Percentiles rank a stretch among this genome's conserved stretches.
Evolutionary conservation across 2,113 vertebrate genomes (phyloP).

Genomic region (Tinamus guttatus): DNA sequence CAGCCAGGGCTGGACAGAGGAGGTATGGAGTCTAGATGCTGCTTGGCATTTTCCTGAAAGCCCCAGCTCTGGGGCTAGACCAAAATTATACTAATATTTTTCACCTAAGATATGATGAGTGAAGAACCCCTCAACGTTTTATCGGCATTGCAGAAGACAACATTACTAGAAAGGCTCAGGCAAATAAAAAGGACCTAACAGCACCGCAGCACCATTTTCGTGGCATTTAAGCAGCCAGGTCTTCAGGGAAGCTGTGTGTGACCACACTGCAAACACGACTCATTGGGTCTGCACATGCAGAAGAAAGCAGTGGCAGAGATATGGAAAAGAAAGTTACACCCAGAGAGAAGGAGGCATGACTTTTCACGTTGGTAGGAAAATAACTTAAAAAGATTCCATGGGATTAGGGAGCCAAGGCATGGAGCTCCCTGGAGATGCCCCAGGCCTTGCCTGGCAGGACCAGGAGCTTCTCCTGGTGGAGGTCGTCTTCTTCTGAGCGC

Average conservation of each 20-base stretch:
- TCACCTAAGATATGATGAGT: background rate
- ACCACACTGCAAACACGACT: background rate
- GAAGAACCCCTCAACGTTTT: background rate
- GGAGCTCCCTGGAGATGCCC: background rate
- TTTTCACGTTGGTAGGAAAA: background rate
- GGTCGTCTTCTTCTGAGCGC: background rate
- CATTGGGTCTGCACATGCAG: rapidly evolving
- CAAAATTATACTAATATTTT: conserved; percentile 5
- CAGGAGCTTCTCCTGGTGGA: background rate
- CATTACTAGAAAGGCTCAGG: background rate
- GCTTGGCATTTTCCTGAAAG: background rate
- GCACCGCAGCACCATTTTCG: background rate
- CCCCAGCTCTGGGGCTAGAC: background rate
- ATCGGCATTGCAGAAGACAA: background rate
- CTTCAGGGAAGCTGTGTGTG: background rate
- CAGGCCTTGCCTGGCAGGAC: background rate
- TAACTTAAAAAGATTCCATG: background rate
- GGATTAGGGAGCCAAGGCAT: background rate
- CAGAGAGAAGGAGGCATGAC: background rate
- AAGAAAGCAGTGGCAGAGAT: background rate
- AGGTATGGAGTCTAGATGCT: background rate
- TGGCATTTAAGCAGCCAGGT: background rate
- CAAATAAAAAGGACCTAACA: background rate
- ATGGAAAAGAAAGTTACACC: background rate
- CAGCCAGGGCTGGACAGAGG: background rate